Conservation (phyloP, 1,140 invertebrate genomes). For the Sminthurides bifidus region DNA sequence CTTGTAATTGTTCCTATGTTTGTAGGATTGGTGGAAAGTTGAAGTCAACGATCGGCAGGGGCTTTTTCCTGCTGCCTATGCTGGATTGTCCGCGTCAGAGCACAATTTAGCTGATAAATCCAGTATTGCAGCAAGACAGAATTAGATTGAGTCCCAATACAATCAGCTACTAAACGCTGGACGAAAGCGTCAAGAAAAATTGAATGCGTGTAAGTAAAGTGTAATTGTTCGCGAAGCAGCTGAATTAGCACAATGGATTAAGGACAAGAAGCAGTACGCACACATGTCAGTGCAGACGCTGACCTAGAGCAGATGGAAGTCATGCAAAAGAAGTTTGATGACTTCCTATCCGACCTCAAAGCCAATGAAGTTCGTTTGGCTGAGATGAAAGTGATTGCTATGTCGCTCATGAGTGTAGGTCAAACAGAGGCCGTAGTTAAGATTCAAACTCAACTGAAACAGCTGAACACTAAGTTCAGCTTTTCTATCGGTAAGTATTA, state of each 20-base stretch:
- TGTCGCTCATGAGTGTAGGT: conserved; percentile 86
- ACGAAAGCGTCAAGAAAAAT: conserved; percentile 82
- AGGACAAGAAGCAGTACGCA: conserved; percentile 69
- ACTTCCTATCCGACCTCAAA: conserved; percentile 94
- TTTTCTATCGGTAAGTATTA: conserved; percentile 68
- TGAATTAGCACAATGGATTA: conserved; percentile 96
- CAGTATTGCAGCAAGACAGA: conserved; percentile 87
- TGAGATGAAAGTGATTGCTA: conserved; percentile 94
- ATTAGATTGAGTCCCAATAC: conserved; percentile 86
- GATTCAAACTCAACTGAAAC: conserved; percentile 92
- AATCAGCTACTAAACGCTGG: conserved; percentile 78
- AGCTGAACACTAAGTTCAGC: conserved; percentile 90
- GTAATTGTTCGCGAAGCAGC: conserved; percentile 94
- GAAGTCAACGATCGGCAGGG: conserved; percentile 97
- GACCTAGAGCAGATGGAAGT: conserved; percentile 98
- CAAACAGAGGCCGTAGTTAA: conserved; percentile 97
- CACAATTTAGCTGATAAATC: conserved; percentile 86
- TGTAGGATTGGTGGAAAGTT: conserved; percentile 98
- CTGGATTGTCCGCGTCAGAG: conserved; percentile 83
- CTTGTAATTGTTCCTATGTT: too few relatives aligned
- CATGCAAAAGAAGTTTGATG: conserved; percentile 99
- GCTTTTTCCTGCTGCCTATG: conserved; percentile 98
- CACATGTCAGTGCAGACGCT: conserved; percentile 47
- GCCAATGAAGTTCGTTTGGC: conserved; percentile 93
- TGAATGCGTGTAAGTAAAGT: conserved; percentile 94